phyloP scores from a whole-genome alignment of 2,888 invertebrate species.

The Dasypolia templi region DNA sequence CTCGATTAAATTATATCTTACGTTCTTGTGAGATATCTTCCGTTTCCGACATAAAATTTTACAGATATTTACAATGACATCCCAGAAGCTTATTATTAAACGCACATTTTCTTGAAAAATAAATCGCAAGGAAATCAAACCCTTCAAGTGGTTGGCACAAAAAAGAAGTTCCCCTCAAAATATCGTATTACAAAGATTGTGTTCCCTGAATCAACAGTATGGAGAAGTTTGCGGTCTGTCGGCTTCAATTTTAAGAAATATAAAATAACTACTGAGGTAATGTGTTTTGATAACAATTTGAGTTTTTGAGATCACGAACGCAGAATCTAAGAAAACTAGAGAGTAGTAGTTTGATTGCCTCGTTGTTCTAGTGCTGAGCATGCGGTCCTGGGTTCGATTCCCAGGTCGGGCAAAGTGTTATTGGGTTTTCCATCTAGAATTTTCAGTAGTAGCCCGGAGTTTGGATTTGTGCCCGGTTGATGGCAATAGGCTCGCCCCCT shows the following conservation, averaged over 20 bases:
- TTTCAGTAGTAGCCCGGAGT: no score
- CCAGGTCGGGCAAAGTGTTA: no score
- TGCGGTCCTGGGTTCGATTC: no score
- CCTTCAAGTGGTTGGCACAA: slow-evolving; percentile 62
- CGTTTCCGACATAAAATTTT: no score
- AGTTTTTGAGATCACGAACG: neutral
- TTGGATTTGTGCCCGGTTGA: no score
- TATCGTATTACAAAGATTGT: slow-evolving; percentile 72
- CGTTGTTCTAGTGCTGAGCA: no score
- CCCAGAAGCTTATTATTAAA: neutral
- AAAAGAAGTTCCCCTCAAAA: slow-evolving; percentile 64
- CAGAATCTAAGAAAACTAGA: neutral
- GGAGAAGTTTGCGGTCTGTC: slow-evolving; percentile 35
- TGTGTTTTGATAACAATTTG: neutral
- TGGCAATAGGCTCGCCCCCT: no score
- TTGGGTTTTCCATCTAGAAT: no score
- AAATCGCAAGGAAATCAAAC: slow-evolving; percentile 47
- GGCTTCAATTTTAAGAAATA: slow-evolving; percentile 61
- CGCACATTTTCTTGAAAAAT: neutral
- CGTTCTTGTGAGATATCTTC: no score
- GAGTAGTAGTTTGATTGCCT: no score
- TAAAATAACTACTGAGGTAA: slow-evolving; percentile 37
- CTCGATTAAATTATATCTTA: no score
- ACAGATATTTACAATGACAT: no score
- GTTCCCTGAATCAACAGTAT: slow-evolving; percentile 67